Percentiles rank a stretch among this genome's conserved stretches.
These are phyloP conservation scores for Troglohyphantes excavatus DNA, from an alignment of 2,888 invertebrate genomes.

Conservation along the genomic window DNA sequence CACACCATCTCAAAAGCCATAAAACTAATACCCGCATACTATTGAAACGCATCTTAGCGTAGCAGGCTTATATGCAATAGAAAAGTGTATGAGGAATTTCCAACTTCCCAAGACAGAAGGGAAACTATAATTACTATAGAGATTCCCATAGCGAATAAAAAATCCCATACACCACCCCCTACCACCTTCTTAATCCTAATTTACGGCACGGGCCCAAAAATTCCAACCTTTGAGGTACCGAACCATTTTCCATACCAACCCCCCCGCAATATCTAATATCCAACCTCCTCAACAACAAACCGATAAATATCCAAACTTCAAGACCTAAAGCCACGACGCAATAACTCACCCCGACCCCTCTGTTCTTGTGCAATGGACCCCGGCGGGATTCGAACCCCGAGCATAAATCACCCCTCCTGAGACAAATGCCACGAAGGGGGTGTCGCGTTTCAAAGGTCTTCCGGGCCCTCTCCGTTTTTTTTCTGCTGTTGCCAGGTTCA, in stretches of 20 bases:
- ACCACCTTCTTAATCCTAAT: slow-evolving; percentile 29
- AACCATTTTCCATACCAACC: slow-evolving; percentile 24
- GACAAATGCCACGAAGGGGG: slow-evolving; percentile 63
- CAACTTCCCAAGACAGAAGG: too few species aligned
- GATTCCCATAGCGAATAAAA: too few species aligned
- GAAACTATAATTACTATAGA: too few species aligned
- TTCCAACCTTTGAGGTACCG: slow-evolving; percentile 2
- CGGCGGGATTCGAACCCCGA: neutral
- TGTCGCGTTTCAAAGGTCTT: slow-evolving; percentile 61
- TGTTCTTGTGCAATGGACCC: slow-evolving; percentile 9
- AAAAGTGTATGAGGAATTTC: too few species aligned
- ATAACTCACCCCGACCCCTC: slow-evolving; percentile 26
- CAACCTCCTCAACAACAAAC: slow-evolving; percentile 32
- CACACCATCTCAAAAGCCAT: too few species aligned
- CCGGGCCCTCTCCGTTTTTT: slow-evolving; percentile 50
- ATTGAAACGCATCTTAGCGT: too few species aligned
- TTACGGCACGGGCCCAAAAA: slow-evolving; percentile 19
- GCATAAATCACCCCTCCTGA: slow-evolving; percentile 45
- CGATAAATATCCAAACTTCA: slow-evolving; percentile 29
- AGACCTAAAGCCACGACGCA: slow-evolving; percentile 26
- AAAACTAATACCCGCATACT: too few species aligned
- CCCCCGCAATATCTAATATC: neutral
- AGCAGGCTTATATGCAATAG: too few species aligned
- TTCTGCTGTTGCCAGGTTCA: slow-evolving; percentile 16
- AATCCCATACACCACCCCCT: neutral